These are phyloP conservation scores for Rhegmatorhina hoffmannsi DNA, from an alignment of 2,113 vertebrate genomes.

Conservation along the genomic window DNA sequence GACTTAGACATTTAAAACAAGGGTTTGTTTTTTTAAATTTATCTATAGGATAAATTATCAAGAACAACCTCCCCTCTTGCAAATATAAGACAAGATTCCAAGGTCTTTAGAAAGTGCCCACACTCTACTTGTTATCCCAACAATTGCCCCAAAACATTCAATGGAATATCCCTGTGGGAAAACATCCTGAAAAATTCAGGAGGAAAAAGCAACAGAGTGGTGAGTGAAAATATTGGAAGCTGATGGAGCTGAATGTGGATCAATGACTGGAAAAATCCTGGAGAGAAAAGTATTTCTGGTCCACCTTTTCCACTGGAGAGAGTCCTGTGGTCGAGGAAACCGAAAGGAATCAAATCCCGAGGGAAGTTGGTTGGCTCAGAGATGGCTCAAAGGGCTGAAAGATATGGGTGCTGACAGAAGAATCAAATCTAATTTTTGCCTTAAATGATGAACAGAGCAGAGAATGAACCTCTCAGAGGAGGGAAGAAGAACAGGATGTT, in stretches of 20 bases:
- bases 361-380: neutral
- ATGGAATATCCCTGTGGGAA: neutral
- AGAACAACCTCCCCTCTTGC: neutral
- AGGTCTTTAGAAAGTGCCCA: neutral
- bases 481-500: neutral
- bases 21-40: rapidly evolving
- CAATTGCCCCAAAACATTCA: neutral
- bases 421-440: neutral
- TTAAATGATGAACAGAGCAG: neutral
- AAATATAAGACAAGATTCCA: neutral
- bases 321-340: neutral
- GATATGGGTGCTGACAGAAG: neutral
- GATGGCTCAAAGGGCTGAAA: neutral
- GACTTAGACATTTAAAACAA: neutral
- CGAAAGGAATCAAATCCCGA: neutral
- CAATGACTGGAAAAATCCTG: neutral
- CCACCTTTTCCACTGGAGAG: neutral
- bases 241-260: neutral
- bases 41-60: neutral
- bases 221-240: neutral
- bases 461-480: neutral
- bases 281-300: neutral
- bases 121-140: neutral
- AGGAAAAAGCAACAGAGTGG: rapidly evolving
- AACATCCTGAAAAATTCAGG: neutral